Base-by-base conservation (phyloP, 2,113 vertebrate species). In the Caloenas nicobarica region DNA sequence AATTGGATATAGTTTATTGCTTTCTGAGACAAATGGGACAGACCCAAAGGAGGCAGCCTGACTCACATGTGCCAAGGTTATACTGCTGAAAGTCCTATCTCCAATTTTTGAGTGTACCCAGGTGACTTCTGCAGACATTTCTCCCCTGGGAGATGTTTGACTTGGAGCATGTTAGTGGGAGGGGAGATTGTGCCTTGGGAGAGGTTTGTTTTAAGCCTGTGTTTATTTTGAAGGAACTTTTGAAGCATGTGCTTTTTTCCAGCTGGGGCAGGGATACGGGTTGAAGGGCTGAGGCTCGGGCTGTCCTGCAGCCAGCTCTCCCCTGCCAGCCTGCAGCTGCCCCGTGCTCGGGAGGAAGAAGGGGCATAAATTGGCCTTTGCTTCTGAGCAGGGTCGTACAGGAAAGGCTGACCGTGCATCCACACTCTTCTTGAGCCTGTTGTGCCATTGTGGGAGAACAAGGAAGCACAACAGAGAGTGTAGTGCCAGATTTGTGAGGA, bases 281-380 rank as follows among this genome's bases (percentile, higher is more conserved):
- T n/a, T 3, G 3, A 60, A 74, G 31, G 28, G 23, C 9, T 84
- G 57, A n/a, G 34, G 40, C 21, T 81, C 50, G 51, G 70, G 12
- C 42, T 86, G 48, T 76, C 62, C 66, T 78, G 66, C 12, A 74
- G 24, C 46, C 22, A n/a, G 10, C 15, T 77, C 23, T 65, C 9
- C 19, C 6, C 40, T 91, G 48, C 54, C 51, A 54, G 5, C 46
- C 17, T 80, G 56, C 34, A 50, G 42, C 38, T 71, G 22, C 29
- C 2, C 1, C 1, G 3, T 33, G 14, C 64, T 71, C 0, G 0
- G 38, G 38, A 53, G 26, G 26, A 66, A 38, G 33, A 5, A 57
- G n/a, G 11, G 31, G 6, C 48, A 38, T 48, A 46, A 62, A 53
- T 12, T 64, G 34, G 15, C 26, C 25, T 58, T 54, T 48, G 18